Evolutionary conservation across 2,113 vertebrate species (phyloP).

Genomic region (Oryzias woworae): DNA sequence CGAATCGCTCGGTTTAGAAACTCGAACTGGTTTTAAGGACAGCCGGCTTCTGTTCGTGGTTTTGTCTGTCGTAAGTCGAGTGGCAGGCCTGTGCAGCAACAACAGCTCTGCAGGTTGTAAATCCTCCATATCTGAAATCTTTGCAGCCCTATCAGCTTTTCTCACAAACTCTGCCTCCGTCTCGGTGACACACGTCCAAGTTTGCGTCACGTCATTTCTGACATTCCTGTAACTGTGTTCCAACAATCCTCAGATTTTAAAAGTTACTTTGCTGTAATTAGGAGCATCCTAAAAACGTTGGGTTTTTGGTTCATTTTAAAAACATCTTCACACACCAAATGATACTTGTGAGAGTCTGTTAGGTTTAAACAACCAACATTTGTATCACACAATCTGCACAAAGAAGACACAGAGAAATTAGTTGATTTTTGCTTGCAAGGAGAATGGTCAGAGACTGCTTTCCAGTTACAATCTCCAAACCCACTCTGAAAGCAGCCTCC

Average conservation of each 20-base stretch:
- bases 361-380: no score
- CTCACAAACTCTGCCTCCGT: conserved; percentile 11
- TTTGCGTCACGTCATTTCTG: conserved; percentile 13
- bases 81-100: neutral
- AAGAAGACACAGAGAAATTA: no score
- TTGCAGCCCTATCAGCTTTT: conserved; percentile 9
- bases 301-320: no score
- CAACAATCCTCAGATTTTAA: conserved; percentile 9
- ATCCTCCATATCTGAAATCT: conserved; percentile 19
- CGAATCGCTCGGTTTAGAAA: conserved; percentile 9
- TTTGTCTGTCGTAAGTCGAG: conserved; percentile 2
- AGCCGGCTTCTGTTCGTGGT: neutral
- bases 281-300: no score
- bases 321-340: no score
- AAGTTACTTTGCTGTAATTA: no score
- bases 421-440: no score
- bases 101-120: conserved; percentile 5
- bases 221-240: conserved; percentile 38
- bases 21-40: neutral
- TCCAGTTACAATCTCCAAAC: no score
- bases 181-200: conserved; percentile 1
- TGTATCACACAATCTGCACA: no score
- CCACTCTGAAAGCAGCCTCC: no score
- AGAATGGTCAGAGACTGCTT: no score
- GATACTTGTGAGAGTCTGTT: no score